Conservation (phyloP, 2,797 vertebrate species). For the Rhyacichthys aspro region DNA sequence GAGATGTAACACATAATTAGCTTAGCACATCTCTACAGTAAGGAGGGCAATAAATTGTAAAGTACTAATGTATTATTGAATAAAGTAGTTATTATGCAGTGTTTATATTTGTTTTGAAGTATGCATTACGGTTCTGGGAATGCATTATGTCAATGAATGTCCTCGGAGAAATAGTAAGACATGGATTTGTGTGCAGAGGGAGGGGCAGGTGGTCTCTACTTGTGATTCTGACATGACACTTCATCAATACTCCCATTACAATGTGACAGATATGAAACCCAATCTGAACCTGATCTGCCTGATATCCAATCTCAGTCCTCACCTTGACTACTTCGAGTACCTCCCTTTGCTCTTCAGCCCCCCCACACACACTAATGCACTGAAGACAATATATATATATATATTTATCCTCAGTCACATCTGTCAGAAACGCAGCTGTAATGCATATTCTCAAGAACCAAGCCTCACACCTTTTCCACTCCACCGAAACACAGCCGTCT, state of each 20-base stretch:
- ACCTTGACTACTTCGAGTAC: constrained; percentile 53
- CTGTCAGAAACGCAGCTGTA: constrained; percentile 1
- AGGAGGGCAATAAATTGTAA: no score
- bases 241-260: constrained; percentile 60
- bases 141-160: constrained; percentile 9
- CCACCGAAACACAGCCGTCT: not conserved
- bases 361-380: not conserved
- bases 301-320: constrained; percentile 61
- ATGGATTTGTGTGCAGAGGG: constrained; percentile 11
- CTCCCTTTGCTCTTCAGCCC: not conserved
- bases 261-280: constrained; percentile 56
- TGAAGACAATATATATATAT: constrained; percentile 1
- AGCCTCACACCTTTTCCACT: not conserved
- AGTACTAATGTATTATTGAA: no score
- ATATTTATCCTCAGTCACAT: not conserved
- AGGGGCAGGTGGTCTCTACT: not conserved
- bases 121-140: no score
- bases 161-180: no score
- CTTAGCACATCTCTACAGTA: no score
- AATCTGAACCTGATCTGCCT: constrained; percentile 55
- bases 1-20: no score
- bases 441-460: constrained; percentile 5
- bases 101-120: no score
- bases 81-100: no score
- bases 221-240: constrained; percentile 38